A percentile compares a stretch with the other conserved stretches of the same genome.
phyloP scores from a whole-genome alignment of 2,797 vertebrate genomes.

The Peromyscus melanophrys region DNA sequence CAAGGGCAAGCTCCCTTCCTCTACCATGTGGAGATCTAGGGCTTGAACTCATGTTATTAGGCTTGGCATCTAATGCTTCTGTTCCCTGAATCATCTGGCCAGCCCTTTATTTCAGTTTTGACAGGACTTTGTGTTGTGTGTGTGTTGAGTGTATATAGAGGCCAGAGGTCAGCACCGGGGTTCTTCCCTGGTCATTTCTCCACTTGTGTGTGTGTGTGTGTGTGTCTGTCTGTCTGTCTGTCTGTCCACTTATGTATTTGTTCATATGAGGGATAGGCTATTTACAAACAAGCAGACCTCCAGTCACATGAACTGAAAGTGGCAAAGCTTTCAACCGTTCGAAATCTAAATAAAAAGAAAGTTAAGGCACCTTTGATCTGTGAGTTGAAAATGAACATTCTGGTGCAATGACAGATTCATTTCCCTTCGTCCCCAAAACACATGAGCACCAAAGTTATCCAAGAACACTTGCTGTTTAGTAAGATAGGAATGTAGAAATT shows the following conservation, averaged over 20 bases:
- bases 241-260: conserved; percentile 81
- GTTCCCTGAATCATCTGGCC: neutral
- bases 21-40: neutral
- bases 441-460: conserved; percentile 77
- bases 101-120: neutral
- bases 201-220: neutral
- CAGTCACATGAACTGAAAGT: conserved; percentile 65
- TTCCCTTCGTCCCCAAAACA: conserved; percentile 78
- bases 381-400: conserved; percentile 79
- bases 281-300: conserved; percentile 85
- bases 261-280: conserved; percentile 83
- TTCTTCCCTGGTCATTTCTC: neutral
- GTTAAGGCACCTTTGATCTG: conserved; percentile 88
- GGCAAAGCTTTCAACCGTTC: conserved; percentile 64
- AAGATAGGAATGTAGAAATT: conserved; percentile 75
- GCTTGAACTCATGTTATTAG: neutral
- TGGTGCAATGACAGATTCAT: conserved; percentile 70
- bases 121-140: neutral
- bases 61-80: neutral
- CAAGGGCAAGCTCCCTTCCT: neutral
- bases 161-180: neutral
- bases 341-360: conserved; percentile 78
- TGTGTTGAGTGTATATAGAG: neutral
- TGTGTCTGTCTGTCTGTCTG: neutral
- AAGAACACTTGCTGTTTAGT: conserved; percentile 80